Evolutionary conservation across 1,140 invertebrate species (phyloP).

Genomic region (Camponotus pennsylvanicus): DNA sequence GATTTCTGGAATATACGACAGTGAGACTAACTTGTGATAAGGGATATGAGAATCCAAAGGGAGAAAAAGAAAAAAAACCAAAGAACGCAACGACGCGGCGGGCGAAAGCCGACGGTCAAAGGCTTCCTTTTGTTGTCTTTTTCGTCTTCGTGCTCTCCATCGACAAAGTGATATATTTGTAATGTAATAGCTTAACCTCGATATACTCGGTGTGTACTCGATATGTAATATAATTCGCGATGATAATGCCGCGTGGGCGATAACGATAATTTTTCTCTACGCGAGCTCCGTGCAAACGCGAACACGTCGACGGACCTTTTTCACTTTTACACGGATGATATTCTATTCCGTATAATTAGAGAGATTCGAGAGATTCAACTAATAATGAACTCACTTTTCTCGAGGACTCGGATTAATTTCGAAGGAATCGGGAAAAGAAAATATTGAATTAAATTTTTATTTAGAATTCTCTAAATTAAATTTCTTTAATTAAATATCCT

Average conservation of each 20-base stretch:
- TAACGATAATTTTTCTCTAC: conserved; percentile 66
- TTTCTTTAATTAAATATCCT: conserved; percentile 7
- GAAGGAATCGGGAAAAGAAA: background rate
- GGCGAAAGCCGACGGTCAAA: conserved; percentile 57
- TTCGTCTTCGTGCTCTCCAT: conserved; percentile 64
- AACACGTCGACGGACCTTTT: conserved; percentile 21
- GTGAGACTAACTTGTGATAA: conserved; percentile 85
- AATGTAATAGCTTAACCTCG: conserved; percentile 54
- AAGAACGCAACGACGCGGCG: conserved; percentile 77
- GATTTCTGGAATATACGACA: conserved; percentile 74
- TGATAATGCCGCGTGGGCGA: conserved; percentile 50
- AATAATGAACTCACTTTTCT: background rate
- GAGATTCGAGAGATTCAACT: background rate
- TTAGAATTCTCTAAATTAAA: background rate
- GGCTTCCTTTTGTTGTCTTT: conserved; percentile 64
- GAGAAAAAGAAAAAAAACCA: conserved; percentile 74
- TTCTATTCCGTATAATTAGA: background rate
- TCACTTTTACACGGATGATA: background rate
- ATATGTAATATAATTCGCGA: conserved; percentile 59
- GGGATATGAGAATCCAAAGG: conserved; percentile 66
- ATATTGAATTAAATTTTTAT: conserved; percentile 14
- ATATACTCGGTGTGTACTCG: conserved; percentile 60
- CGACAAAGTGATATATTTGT: conserved; percentile 56
- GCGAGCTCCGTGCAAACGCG: conserved; percentile 51
- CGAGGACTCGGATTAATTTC: background rate